Conservation (phyloP, 2,113 vertebrate species). For the Carlito syrichta region DNA sequence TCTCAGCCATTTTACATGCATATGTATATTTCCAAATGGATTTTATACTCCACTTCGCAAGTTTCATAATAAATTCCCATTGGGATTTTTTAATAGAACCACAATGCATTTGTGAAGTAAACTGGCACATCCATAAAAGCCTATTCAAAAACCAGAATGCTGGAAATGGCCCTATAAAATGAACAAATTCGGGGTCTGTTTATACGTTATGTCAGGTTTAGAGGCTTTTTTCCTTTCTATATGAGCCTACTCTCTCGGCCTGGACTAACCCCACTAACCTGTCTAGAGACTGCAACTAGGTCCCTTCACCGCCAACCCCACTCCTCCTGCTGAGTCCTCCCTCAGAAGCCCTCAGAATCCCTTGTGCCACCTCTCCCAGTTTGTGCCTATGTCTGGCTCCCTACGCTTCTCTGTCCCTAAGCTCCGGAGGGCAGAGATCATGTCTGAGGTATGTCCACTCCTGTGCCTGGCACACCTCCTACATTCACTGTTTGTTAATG, state of each 20-base stretch:
- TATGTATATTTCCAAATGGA: not conserved
- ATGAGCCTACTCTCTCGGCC: not conserved
- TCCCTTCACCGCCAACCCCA: not conserved
- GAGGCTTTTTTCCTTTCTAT: not conserved
- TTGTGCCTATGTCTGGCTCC: rapidly evolving
- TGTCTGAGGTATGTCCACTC: not conserved
- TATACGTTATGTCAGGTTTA: not conserved
- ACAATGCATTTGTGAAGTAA: not conserved
- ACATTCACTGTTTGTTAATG: not conserved
- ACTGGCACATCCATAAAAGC: not conserved
- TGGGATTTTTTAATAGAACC: not conserved
- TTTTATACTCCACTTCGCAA: not conserved
- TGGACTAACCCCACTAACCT: not conserved
- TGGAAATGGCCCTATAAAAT: not conserved
- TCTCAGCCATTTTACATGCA: not conserved
- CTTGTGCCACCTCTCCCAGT: rapidly evolving
- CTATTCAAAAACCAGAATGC: not conserved
- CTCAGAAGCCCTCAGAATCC: not conserved
- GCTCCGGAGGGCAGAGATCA: not conserved
- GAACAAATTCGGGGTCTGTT: not conserved
- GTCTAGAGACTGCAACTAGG: not conserved
- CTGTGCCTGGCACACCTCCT: not conserved
- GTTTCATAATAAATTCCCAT: not conserved
- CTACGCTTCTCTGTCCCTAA: not conserved
- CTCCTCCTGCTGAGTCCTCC: not conserved